Conservation (phyloP, 2,888 invertebrate genomes). For the Deroplatys truncata region DNA sequence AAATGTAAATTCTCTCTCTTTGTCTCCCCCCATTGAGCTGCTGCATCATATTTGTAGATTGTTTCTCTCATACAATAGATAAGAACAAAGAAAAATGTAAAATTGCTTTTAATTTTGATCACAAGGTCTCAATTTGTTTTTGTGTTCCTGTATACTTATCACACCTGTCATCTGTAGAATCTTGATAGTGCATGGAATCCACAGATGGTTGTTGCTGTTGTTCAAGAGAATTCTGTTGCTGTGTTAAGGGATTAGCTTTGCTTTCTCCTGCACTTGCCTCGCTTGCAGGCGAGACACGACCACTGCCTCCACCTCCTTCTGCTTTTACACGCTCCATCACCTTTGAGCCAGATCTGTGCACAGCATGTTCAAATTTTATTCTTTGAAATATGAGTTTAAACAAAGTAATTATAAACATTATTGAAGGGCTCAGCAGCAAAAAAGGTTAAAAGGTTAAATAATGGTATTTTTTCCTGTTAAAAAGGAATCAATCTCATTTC, state of each 20-base stretch:
- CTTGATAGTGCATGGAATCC: constrained; percentile 8
- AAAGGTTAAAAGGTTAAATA: too few species aligned
- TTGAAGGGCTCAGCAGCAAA: too few species aligned
- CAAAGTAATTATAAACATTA: too few species aligned
- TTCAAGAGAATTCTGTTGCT: not conserved
- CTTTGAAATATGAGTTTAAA: not conserved
- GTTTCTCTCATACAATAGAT: too few species aligned
- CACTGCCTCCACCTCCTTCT: constrained; percentile 37
- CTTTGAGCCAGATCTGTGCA: constrained; percentile 57
- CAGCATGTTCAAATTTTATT: not conserved
- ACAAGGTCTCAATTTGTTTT: too few species aligned
- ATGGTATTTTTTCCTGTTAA: too few species aligned
- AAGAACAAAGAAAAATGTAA: too few species aligned
- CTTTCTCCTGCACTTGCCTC: constrained; percentile 31
- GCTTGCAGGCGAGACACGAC: constrained; percentile 56
- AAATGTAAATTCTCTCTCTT: too few species aligned
- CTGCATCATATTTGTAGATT: too few species aligned
- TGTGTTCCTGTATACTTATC: not conserved
- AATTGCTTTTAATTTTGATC: too few species aligned
- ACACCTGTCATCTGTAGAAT: constrained; percentile 41
- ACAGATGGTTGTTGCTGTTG: constrained; percentile 2
- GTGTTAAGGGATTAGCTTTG: not conserved
- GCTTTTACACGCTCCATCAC: constrained; percentile 55
- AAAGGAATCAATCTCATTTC: too few species aligned
- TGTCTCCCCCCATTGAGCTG: too few species aligned